Base-by-base conservation (phyloP, 1,140 invertebrate genomes). In the Drosophila pseudoananassae region DNA sequence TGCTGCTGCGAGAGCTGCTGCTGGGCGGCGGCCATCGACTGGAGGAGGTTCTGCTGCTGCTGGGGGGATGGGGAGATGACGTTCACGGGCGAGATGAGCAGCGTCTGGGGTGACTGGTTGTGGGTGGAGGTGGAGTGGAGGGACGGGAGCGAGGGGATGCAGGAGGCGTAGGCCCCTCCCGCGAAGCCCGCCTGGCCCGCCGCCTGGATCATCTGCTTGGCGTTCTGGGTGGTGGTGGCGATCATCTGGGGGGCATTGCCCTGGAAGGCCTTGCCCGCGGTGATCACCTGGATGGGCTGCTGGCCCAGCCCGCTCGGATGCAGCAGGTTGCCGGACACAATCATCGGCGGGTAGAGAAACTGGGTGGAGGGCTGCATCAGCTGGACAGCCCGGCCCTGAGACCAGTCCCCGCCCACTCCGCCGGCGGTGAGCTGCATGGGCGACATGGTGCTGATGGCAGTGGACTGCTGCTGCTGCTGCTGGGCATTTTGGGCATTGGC, bases 331-430 rank as follows among this genome's bases (percentile, higher is more conserved):
- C 96, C 94, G 1, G 96, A 96, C 94, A 97, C 96, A 6, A 97
- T 92, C 15, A 96, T 90, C 40, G 95, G 95, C 1, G 94, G 96
- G 90, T 96, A 96, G 82, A 97, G 96, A 10, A 98, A 92, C 91
- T 97, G 97, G 93, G 78, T 94, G 94, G 91, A 95, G 95, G 97
- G 96, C 89, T 97, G 96, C 74, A 97, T 97, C n/a, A 97, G 95
- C 92, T 97, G 96, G 9, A 95, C 93, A 7, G 94, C 94, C 3
- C 93, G 92, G 7, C 94, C 93, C 38, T 94, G 94, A 25, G 93
- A 92, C 92, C 94, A 94, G 38, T 95, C 94, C 40, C 93, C 93
- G 43, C 93, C 92, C 76, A 93, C 78, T 49, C 90, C 78, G 3
- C 90, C 80, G 9, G 87, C 76, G 31, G 92, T 91, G 60, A 93